These are phyloP conservation scores for Mobula birostris DNA, from an alignment of 2,113 vertebrate species.

Conservation along the genomic window DNA sequence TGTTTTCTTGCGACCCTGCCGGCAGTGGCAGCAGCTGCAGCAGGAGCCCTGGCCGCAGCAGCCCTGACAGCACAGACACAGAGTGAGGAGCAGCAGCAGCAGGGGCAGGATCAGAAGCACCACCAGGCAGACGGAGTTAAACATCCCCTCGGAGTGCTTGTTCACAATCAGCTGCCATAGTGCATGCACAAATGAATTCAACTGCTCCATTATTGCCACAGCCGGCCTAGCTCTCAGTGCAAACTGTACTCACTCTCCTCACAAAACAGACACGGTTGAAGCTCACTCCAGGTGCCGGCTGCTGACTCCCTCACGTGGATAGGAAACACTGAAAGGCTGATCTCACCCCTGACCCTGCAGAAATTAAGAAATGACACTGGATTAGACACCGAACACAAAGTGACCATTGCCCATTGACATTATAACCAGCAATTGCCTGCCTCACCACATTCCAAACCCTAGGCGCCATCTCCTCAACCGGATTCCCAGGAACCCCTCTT, in stretches of 20 bases:
- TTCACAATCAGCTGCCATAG: slow-evolving; percentile 63
- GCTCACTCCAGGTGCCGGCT: too few species aligned
- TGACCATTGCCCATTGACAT: not conserved
- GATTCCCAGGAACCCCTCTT: too few species aligned
- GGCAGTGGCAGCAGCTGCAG: slow-evolving; percentile 46
- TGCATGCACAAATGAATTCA: slow-evolving; percentile 67
- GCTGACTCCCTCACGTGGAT: not conserved
- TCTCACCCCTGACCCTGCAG: not conserved
- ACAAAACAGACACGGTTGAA: not conserved
- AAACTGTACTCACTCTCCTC: not conserved
- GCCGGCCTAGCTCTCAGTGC: not conserved
- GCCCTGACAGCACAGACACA: slow-evolving; percentile 82
- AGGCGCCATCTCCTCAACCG: not conserved
- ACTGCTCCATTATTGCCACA: slow-evolving; percentile 49
- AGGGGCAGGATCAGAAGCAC: slow-evolving; percentile 73
- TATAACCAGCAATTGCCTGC: not conserved
- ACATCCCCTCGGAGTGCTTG: slow-evolving; percentile 77
- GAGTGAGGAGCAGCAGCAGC: slow-evolving; percentile 57
- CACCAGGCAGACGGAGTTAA: slow-evolving; percentile 78
- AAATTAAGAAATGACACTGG: not conserved
- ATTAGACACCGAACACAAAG: not conserved
- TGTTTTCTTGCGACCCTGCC: slow-evolving; percentile 49
- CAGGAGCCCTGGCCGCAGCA: slow-evolving; percentile 58
- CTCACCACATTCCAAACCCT: not conserved
- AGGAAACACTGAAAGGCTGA: not conserved